Evolutionary conservation across 2,888 invertebrate species (phyloP), one percentile per base, ranked within the genome.

Genomic region (Trisateles emortualis): DNA sequence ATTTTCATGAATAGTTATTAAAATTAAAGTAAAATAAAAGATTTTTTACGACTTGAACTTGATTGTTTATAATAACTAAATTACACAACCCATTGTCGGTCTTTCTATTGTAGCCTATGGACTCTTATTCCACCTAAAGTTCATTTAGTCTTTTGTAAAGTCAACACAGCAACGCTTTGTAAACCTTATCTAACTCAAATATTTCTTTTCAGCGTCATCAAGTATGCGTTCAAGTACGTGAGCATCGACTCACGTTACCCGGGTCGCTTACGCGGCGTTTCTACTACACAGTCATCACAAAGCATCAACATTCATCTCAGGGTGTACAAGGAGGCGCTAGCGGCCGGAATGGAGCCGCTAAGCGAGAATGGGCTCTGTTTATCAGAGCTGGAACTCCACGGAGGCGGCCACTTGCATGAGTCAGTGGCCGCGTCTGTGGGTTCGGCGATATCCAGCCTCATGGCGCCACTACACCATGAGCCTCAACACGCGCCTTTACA

Each of bases 291-390:
- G 74, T 54, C 64, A 54, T 45, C 19, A 49, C 43, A 78, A 86
- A 80, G 81, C 92, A 61, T 81, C 92, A 93, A 64, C 89, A 93
- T 93, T 93, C 93, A 93, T 66, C 91, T 93, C 86, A 84, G 93
- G 79, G 93, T 93, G 90, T 93, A 93, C 81, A 93, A 94, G 77
- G 93, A 94, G 87, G 91, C 91, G 86, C 92, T 92, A 78, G 95
- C 95, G 94, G 95, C 95, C 79, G 94, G 95, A 57, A 94, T 95
- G 94, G 95, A 95, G 93, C 94, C 95, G 81, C 92, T 95, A 74
- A 93, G 94, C 83, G 95, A 96, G 90, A 94, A 94, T 77, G 95
- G 95, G 72, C 93, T 96, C 74, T 96, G 96, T 76, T 94, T 96
- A 45, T 96, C 96, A 78, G 96, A 96, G 88, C 92, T 96, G 70